These are phyloP conservation scores for Oryzias melastigma DNA, from an alignment of 2,113 vertebrate genomes.

Conservation along the genomic window DNA sequence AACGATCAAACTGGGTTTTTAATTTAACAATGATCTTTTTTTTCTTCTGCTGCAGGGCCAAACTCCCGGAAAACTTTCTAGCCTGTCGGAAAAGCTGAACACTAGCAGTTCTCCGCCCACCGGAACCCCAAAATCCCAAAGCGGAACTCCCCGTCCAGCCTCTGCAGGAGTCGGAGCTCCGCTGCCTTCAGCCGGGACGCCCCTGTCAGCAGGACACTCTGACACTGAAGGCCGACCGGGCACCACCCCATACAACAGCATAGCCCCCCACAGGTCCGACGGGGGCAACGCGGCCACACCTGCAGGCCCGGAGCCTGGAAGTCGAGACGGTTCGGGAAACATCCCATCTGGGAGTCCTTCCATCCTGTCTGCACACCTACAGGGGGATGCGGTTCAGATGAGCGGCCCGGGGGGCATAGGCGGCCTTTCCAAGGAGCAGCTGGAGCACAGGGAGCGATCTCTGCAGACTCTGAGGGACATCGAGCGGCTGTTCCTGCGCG, in stretches of 20 bases:
- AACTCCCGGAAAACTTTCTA: conserved; percentile 78
- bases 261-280: conserved; percentile 74
- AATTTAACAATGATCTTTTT: not conserved
- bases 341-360: conserved; percentile 73
- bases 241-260: conserved; percentile 66
- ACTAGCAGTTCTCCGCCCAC: conserved; percentile 80
- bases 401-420: conserved; percentile 67
- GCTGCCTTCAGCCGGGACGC: conserved; percentile 60
- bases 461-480: conserved; percentile 95
- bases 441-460: conserved; percentile 94
- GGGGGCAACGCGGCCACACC: conserved; percentile 59
- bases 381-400: conserved; percentile 57
- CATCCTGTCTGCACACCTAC: conserved; percentile 66
- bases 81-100: conserved; percentile 79
- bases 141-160: conserved; percentile 68
- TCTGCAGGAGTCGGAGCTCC: conserved; percentile 72
- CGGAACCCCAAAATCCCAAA: conserved; percentile 86
- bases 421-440: conserved; percentile 93
- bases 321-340: conserved; percentile 46
- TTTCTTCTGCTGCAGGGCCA: conserved; percentile 54
- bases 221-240: conserved; percentile 69
- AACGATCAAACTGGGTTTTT: too few species aligned
- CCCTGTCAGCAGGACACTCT: conserved; percentile 68
- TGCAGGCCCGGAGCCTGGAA: conserved; percentile 55
- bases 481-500: conserved; percentile 88